Evolutionary conservation across 2,797 vertebrate genomes (phyloP), one percentile per base, ranked within the genome.

Genomic region (Myripristis murdjan): DNA sequence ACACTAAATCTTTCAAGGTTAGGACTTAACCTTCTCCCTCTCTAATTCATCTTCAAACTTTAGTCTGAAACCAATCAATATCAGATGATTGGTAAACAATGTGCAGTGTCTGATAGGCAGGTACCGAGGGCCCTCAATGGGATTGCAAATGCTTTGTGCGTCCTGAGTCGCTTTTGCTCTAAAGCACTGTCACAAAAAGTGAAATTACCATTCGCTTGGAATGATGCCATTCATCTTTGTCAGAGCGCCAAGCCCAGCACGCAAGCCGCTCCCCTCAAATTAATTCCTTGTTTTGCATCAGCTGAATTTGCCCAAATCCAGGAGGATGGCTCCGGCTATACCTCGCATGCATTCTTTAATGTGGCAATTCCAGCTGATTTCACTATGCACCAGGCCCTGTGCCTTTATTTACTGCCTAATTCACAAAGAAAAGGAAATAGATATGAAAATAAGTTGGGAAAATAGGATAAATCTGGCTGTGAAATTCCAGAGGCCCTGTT

Each of bases 41-140:
- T 95, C 94, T 96, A 97, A 98, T 98, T 98, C 96, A 96, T 95
- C 96, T 96, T 95, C 95, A 96, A 97, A 96, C 96, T 97, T 97
- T 96, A 96, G 96, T 98, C 95, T 96, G 95, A 95, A 97, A 94
- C 96, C 96, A 99, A 99, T 99, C 97, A 98, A 98, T 98, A 98
- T 98, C 97, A 98, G 97, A 99, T 98, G 97, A 99, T 99, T 98
- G 96, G 97, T 98, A 98, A 98, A 99, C 98, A 99, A 98, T 99
- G 96, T 94, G 95, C 95, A 93, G 95, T 97, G 96, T 98, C 96
- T 98, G 97, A 98, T 97, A 95, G 97, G 97, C 97, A 99, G 97
- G 98, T 98, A 98, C 95, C 95, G 95, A 96, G 95, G 94, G 94
- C 95, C 93, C 94, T 97, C 96, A 97, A 96, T 97, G 96, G 97